A percentile compares a stretch with the other conserved stretches of the same genome.
Evolutionary conservation across 2,113 vertebrate species (phyloP).

Genomic region (Formicarius rufipectus): DNA sequence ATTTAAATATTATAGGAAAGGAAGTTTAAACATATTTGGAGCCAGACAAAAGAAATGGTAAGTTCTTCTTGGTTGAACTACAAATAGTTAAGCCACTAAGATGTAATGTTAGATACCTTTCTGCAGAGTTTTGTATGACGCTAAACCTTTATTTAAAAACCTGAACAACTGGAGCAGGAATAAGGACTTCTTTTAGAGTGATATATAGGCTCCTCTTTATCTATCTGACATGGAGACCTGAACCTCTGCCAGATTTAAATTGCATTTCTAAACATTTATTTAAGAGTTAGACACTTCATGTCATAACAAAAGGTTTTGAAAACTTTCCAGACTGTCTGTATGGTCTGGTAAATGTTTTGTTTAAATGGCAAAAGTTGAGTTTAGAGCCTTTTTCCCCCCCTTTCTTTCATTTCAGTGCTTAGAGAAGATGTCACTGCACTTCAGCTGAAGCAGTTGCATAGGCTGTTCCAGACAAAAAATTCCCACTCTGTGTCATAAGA

Average conservation of each 20-base stretch:
- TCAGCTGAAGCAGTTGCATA: neutral
- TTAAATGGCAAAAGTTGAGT: conserved; percentile 1
- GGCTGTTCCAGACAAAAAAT: neutral
- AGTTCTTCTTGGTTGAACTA: neutral
- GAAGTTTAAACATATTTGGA: neutral
- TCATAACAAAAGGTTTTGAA: conserved; percentile 69
- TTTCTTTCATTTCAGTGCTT: conserved; percentile 12
- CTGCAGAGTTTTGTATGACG: neutral
- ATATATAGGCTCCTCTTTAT: conserved; percentile 52
- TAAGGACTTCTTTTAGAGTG: neutral
- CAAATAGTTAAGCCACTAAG: neutral
- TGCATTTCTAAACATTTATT: conserved; percentile 74
- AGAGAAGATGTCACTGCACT: neutral
- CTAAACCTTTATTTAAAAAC: neutral
- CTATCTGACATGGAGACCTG: conserved; percentile 61
- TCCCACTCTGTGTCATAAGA: neutral
- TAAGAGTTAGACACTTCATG: conserved; percentile 52
- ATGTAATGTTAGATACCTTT: neutral
- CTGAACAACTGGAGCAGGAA: neutral
- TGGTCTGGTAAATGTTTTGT: conserved; percentile 26
- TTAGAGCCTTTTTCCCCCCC: neutral
- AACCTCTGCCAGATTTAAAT: conserved; percentile 68
- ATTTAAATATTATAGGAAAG: neutral
- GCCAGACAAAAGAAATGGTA: neutral
- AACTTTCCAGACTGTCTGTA: conserved; percentile 51